Evolutionary conservation across 2,113 vertebrate genomes (phyloP).

Genomic region (Clupea harengus): DNA sequence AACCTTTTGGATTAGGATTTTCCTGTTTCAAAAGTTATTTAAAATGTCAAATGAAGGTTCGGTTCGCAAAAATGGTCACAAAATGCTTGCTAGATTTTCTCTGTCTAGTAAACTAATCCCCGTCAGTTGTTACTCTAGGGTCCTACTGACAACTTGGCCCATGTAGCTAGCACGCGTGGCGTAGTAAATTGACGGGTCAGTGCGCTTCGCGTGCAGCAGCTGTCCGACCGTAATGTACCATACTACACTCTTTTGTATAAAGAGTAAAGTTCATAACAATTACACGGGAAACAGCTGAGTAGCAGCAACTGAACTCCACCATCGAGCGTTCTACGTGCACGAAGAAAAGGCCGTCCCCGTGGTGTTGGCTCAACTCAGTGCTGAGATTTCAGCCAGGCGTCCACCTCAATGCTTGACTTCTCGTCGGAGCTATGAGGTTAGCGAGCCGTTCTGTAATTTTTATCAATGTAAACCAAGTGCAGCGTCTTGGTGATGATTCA

Average conservation of each 20-base stretch:
- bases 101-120: background rate
- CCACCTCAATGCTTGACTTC: background rate
- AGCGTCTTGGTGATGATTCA: background rate
- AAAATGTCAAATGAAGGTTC: background rate
- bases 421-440: background rate
- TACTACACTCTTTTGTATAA: background rate
- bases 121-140: background rate
- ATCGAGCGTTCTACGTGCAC: background rate
- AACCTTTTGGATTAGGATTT: background rate
- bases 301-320: background rate
- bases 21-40: background rate
- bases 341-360: background rate
- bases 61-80: background rate
- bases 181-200: conserved; percentile 18
- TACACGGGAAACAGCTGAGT: background rate
- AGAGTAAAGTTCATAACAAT: background rate
- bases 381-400: conserved; percentile 52
- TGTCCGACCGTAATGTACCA: background rate
- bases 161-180: conserved; percentile 18
- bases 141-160: conserved; percentile 10
- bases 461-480: background rate
- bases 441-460: background rate
- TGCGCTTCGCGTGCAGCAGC: conserved; percentile 2
- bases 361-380: conserved; percentile 24
- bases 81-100: background rate